These are phyloP conservation scores for Pterois miles DNA, from an alignment of 2,797 vertebrate genomes.

Conservation along the genomic window DNA sequence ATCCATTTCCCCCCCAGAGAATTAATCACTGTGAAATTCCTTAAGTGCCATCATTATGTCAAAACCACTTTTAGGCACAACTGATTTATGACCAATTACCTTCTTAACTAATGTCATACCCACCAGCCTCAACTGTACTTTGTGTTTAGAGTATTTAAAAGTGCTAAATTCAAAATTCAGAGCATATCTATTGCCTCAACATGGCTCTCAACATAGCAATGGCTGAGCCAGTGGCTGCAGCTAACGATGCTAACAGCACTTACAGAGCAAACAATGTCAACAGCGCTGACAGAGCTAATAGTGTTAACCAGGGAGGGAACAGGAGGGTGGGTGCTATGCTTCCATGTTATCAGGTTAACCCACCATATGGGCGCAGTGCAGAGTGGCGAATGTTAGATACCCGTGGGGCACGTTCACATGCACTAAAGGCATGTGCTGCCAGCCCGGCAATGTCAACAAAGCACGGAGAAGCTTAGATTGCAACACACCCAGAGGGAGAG, in stretches of 20 bases:
- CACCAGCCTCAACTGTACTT: not conserved
- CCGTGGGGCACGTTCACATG: too few species aligned
- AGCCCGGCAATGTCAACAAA: too few species aligned
- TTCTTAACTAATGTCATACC: not conserved
- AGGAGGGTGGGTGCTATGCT: rapidly evolving
- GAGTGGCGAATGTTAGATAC: too few species aligned
- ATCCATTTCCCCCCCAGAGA: not conserved
- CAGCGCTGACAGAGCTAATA: not conserved
- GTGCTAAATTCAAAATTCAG: not conserved
- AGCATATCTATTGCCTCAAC: not conserved
- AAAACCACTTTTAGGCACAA: too few species aligned
- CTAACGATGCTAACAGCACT: not conserved
- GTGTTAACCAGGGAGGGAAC: not conserved
- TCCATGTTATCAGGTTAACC: too few species aligned
- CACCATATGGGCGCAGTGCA: too few species aligned
- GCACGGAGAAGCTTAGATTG: rapidly evolving
- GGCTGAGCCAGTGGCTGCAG: not conserved
- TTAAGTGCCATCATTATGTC: not conserved
- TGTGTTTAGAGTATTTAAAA: not conserved
- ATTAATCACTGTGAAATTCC: not conserved
- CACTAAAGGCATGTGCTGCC: too few species aligned
- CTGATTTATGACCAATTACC: not conserved
- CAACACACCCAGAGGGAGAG: too few species aligned
- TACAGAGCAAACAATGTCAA: not conserved
- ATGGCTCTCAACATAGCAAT: not conserved